Percentiles rank a stretch among this genome's conserved stretches.
Evolutionary conservation across 1,140 invertebrate species (phyloP).

Genomic region (Drosophila bocki): DNA sequence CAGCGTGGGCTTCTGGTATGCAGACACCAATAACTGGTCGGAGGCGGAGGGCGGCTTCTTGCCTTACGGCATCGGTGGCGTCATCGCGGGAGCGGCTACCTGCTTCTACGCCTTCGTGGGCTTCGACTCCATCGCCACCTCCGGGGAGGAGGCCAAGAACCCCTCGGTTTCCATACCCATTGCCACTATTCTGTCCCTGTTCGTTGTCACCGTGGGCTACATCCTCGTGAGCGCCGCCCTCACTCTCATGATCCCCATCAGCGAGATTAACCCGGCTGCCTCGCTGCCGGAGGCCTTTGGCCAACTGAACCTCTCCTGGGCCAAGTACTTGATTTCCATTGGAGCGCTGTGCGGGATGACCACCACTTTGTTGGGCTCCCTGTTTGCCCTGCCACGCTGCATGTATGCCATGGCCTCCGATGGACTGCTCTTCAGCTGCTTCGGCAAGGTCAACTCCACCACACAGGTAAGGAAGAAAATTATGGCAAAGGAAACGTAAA

Average conservation of each 20-base stretch:
- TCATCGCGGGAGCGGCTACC: constrained; percentile 93
- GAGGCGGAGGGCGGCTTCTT: constrained; percentile 90
- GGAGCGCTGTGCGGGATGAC: constrained; percentile 96
- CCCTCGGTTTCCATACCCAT: constrained; percentile 92
- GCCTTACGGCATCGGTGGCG: constrained; percentile 92
- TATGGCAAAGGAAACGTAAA: neutral
- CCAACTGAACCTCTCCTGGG: constrained; percentile 90
- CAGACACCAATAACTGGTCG: constrained; percentile 92
- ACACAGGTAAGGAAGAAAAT: constrained; percentile 88
- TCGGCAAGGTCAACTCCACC: constrained; percentile 90
- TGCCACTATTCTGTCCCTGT: constrained; percentile 92
- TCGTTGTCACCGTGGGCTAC: constrained; percentile 91
- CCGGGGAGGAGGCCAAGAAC: constrained; percentile 94
- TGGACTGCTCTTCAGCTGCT: constrained; percentile 93
- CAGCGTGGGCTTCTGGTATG: constrained; percentile 92
- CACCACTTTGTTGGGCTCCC: constrained; percentile 92
- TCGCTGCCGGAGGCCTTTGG: constrained; percentile 94
- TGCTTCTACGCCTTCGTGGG: constrained; percentile 96
- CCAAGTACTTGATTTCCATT: constrained; percentile 94
- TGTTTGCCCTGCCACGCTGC: constrained; percentile 93
- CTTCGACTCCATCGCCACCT: constrained; percentile 94
- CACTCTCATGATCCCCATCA: constrained; percentile 94
- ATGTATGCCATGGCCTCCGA: constrained; percentile 96
- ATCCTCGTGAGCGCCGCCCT: constrained; percentile 92
- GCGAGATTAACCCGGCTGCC: constrained; percentile 90